A percentile compares a stretch with the other conserved stretches of the same genome.
Evolutionary conservation across 2,113 vertebrate species (phyloP).

Genomic region (Ameiurus melas): DNA sequence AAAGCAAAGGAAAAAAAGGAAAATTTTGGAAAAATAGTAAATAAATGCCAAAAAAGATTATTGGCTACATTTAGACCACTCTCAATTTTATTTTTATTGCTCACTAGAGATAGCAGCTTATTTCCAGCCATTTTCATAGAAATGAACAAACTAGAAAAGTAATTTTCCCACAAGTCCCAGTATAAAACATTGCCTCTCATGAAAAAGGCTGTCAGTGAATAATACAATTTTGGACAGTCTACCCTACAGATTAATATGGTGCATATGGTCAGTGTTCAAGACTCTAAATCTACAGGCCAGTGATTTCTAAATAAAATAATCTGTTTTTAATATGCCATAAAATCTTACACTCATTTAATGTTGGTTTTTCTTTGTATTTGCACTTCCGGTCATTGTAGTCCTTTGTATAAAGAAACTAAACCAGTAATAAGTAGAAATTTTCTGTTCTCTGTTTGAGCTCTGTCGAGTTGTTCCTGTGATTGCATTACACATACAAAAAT

Average conservation of each 20-base stretch:
- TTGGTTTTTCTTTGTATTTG: not conserved
- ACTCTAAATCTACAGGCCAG: not conserved
- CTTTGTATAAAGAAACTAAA: not conserved
- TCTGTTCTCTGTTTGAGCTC: not conserved
- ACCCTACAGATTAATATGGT: not conserved
- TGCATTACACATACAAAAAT: conserved; percentile 35
- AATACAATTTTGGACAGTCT: not conserved
- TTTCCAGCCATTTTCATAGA: conserved; percentile 28
- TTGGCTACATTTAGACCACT: conserved; percentile 19
- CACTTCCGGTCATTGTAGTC: not conserved
- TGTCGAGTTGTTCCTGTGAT: not conserved
- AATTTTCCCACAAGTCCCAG: conserved; percentile 8
- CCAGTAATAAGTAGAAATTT: not conserved
- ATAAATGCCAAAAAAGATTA: conserved; percentile 15
- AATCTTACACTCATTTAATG: not conserved
- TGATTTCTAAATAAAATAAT: conserved; percentile 22
- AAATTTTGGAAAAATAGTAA: not conserved
- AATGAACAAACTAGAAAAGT: not conserved
- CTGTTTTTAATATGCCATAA: not conserved
- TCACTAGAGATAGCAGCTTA: conserved; percentile 43
- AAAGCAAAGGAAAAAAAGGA: not conserved
- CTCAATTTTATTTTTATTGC: conserved; percentile 36
- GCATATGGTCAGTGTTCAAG: not conserved
- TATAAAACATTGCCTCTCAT: not conserved
- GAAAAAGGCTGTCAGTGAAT: not conserved